Evolutionary conservation across 2,113 vertebrate species (phyloP).

Genomic region (Chlamydotis undulata): DNA sequence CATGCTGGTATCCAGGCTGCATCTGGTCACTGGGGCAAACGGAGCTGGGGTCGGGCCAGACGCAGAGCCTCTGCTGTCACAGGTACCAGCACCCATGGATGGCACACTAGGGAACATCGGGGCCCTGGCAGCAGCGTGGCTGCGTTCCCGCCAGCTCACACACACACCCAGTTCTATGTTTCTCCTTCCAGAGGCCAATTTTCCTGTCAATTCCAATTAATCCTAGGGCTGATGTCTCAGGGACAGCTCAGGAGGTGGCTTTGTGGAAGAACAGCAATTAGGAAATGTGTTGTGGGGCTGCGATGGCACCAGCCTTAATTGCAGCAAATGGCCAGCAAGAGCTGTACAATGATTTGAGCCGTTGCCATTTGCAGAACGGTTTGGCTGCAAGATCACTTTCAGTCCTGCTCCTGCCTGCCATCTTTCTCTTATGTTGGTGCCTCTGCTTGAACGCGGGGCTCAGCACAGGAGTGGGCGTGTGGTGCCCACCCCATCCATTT

Average conservation of each 20-base stretch:
- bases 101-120: accelerated
- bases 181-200: neutral
- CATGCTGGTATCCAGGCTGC: accelerated
- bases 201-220: neutral
- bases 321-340: neutral
- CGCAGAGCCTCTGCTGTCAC: accelerated
- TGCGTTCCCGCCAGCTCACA: neutral
- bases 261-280: neutral
- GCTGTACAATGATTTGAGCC: neutral
- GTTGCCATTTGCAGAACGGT: neutral
- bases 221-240: neutral
- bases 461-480: accelerated
- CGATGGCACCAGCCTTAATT: neutral
- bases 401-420: neutral
- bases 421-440: neutral
- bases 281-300: neutral
- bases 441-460: neutral
- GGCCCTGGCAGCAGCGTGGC: neutral
- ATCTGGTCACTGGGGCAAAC: neutral
- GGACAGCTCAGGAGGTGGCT: neutral
- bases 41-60: neutral
- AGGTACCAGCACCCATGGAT: neutral
- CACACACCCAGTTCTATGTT: accelerated
- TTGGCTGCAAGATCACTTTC: neutral
- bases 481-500: neutral